Conservation (phyloP, 2,888 invertebrate genomes). For the Trypoxylon attenuatum region DNA sequence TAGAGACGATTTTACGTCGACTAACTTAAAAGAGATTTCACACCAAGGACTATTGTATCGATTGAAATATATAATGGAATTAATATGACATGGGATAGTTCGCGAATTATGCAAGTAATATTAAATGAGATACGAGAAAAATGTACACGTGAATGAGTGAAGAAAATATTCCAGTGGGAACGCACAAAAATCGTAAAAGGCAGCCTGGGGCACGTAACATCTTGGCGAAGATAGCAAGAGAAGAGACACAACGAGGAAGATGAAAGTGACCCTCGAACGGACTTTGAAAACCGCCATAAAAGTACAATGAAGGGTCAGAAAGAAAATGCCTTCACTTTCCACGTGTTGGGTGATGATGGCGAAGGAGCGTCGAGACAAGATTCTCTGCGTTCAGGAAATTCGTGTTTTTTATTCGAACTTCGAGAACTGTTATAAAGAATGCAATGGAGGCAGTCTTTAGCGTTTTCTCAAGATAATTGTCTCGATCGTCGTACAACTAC, state of each 20-base stretch:
- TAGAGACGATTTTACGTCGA: background rate
- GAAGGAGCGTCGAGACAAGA: slow-evolving; percentile 9
- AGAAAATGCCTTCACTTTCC: slow-evolving; percentile 44
- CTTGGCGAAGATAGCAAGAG: slow-evolving; percentile 32
- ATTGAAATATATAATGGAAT: background rate
- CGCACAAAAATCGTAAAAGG: background rate
- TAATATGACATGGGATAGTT: background rate
- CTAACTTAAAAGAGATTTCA: background rate
- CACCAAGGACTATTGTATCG: background rate
- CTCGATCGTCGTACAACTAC: too few relatives aligned
- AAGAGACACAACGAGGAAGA: slow-evolving; percentile 40
- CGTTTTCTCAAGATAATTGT: slow-evolving; percentile 22
- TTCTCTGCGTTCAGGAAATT: slow-evolving; percentile 39
- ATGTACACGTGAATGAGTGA: background rate
- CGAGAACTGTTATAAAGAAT: slow-evolving; percentile 42
- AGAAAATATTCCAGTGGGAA: slow-evolving; percentile 5
- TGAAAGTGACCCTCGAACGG: slow-evolving; percentile 50
- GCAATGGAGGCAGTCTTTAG: slow-evolving; percentile 33
- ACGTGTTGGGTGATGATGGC: slow-evolving; percentile 24
- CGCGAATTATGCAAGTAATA: background rate
- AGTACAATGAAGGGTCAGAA: slow-evolving; percentile 52
- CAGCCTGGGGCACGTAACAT: slow-evolving; percentile 10
- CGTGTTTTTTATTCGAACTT: slow-evolving; percentile 41
- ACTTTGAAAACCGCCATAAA: slow-evolving; percentile 55
- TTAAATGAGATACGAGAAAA: background rate